Percentiles rank a stretch among this genome's conserved stretches.
These are phyloP conservation scores for Xyrichtys novacula DNA, from an alignment of 2,797 vertebrate species.

Conservation along the genomic window DNA sequence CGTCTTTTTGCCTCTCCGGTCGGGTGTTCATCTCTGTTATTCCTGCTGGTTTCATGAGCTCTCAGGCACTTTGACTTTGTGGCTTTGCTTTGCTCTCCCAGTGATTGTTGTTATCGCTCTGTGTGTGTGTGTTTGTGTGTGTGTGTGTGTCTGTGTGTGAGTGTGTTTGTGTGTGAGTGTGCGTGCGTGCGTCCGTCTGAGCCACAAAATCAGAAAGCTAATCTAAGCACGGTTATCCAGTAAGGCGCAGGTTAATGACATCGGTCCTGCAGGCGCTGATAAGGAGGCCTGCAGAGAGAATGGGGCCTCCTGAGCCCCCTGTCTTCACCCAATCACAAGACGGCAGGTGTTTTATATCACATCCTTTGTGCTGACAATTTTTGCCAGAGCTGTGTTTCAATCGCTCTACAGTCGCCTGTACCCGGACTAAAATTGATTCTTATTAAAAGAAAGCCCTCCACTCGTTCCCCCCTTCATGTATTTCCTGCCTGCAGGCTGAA, in stretches of 20 bases:
- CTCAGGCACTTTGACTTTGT: conserved; percentile 6
- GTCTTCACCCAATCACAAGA: conserved; percentile 69
- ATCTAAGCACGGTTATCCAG: conserved; percentile 62
- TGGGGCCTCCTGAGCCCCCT: conserved; percentile 44
- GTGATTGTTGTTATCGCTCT: conserved; percentile 20
- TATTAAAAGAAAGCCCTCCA: conserved; percentile 57
- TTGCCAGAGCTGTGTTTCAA: conserved; percentile 59
- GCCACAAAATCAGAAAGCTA: conserved; percentile 67
- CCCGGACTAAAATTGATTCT: conserved; percentile 61
- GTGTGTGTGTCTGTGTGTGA: not conserved
- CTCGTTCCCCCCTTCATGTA: conserved; percentile 19
- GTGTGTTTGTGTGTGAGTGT: conserved; percentile 4
- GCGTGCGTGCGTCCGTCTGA: conserved; percentile 12
- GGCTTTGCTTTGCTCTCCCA: not conserved
- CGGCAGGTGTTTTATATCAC: conserved; percentile 72
- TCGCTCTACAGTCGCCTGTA: conserved; percentile 52
- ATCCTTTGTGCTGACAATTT: conserved; percentile 69
- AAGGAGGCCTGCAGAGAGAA: conserved; percentile 68
- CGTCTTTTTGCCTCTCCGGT: not conserved
- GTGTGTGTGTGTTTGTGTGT: conserved; percentile 4
- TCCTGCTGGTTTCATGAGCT: conserved; percentile 20
- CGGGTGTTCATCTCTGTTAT: conserved; percentile 10
- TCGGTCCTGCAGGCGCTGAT: conserved; percentile 75
- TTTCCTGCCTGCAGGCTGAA: conserved; percentile 42
- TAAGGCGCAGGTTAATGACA: conserved; percentile 70